Percentiles rank a stretch among this genome's conserved stretches.
Evolutionary conservation across 1,140 invertebrate species (phyloP).

Genomic region (Wasmannia auropunctata): DNA sequence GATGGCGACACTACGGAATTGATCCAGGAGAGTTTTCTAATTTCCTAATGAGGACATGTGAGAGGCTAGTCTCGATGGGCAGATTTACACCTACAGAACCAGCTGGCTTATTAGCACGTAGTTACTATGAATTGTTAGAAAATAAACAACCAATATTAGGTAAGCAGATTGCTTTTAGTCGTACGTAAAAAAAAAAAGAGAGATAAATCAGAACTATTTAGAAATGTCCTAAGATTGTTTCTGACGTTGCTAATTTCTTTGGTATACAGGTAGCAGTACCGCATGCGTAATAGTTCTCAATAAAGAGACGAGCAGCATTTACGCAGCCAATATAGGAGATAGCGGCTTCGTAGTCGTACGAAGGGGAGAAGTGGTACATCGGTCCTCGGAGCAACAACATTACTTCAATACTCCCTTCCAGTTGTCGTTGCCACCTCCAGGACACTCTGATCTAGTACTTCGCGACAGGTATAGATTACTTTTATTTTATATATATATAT

Average conservation of each 20-base stretch:
- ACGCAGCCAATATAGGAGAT: constrained; percentile 99
- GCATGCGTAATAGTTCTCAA: constrained; percentile 98
- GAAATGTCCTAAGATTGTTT: background rate
- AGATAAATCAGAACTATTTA: background rate
- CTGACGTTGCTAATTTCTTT: background rate
- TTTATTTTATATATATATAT: background rate
- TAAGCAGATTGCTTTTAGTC: constrained; percentile 74
- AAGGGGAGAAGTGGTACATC: constrained; percentile 93
- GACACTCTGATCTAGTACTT: constrained; percentile 92
- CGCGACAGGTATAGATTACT: constrained; percentile 90
- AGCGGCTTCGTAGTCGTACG: constrained; percentile 98
- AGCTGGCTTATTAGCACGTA: constrained; percentile 93
- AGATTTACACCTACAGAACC: constrained; percentile 94
- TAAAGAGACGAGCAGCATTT: constrained; percentile 94
- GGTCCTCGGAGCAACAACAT: constrained; percentile 98
- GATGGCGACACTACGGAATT: constrained; percentile 98
- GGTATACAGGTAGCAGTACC: constrained; percentile 94
- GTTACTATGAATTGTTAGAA: constrained; percentile 96
- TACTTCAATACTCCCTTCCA: constrained; percentile 99
- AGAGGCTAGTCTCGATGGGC: constrained; percentile 95
- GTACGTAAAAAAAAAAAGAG: background rate
- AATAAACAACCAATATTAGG: constrained; percentile 96
- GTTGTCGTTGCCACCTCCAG: constrained; percentile 96
- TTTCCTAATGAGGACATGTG: constrained; percentile 97
- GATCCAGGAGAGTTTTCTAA: constrained; percentile 98